These are phyloP conservation scores for Rosalia funebris DNA, from an alignment of 2,888 invertebrate genomes.

Conservation along the genomic window DNA sequence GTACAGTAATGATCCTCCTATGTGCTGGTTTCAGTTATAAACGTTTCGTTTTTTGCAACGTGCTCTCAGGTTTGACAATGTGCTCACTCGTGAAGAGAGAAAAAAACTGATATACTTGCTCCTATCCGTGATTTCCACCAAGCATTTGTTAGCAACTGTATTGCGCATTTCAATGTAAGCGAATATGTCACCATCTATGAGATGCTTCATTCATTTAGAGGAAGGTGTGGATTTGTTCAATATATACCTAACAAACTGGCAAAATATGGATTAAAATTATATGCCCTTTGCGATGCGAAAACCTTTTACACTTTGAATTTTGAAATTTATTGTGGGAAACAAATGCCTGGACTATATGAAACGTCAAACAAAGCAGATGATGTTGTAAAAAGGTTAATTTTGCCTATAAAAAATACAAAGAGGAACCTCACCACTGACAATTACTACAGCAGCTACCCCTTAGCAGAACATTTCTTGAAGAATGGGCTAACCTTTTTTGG, in stretches of 20 bases:
- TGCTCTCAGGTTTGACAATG: no score
- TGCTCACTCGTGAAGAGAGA: no score
- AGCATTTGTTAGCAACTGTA: background rate
- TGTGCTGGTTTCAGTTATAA: background rate
- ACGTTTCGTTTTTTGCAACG: no score
- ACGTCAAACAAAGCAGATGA: constrained; percentile 35
- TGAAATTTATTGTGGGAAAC: constrained; percentile 44
- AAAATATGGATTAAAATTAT: constrained; percentile 27
- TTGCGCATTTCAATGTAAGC: background rate
- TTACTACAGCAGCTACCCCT: constrained; percentile 37
- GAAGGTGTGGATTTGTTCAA: constrained; percentile 36
- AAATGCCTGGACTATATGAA: constrained; percentile 40
- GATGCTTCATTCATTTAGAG: constrained; percentile 10
- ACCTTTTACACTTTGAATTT: constrained; percentile 42
- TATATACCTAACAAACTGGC: constrained; percentile 44
- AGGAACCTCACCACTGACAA: constrained; percentile 45
- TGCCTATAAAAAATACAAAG: constrained; percentile 36
- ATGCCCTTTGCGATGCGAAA: constrained; percentile 38
- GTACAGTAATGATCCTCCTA: background rate
- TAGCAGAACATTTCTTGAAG: constrained; percentile 35
- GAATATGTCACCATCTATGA: background rate
- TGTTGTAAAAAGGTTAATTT: constrained; percentile 34
- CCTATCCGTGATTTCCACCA: background rate
- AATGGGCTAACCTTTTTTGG: constrained; percentile 40
- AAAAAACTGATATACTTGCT: no score